phyloP scores from a whole-genome alignment of 1,140 invertebrate species.

The Brachionus rotundiformis region DNA sequence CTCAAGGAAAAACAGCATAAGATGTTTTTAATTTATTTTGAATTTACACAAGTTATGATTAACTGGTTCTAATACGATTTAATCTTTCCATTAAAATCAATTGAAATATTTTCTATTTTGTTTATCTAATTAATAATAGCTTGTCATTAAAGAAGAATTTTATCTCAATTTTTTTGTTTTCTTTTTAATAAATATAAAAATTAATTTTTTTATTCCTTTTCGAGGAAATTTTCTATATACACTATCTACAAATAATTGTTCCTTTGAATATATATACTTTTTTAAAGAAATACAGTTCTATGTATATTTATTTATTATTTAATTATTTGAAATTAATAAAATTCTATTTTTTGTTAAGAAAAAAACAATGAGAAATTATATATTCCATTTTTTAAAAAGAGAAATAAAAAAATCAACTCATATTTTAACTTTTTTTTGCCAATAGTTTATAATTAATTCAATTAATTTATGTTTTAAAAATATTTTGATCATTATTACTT shows the following conservation, averaged over 20 bases:
- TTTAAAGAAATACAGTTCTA: no score
- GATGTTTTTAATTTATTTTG: not conserved
- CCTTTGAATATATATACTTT: no score
- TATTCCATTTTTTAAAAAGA: no score
- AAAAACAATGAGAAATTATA: no score
- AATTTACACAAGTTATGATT: not conserved
- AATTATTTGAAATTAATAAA: not conserved
- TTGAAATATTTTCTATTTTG: not conserved
- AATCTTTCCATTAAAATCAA: not conserved
- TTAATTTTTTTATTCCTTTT: not conserved
- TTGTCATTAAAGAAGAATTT: conserved; percentile 11
- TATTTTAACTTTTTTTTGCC: not conserved
- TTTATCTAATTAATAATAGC: not conserved
- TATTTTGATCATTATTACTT: no score
- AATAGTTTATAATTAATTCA: not conserved
- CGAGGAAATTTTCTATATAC: no score
- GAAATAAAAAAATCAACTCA: not conserved
- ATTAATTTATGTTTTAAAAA: not conserved
- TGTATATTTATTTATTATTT: no score
- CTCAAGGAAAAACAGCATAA: not conserved
- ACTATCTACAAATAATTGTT: no score
- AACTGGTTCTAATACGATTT: not conserved
- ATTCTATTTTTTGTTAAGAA: no score
- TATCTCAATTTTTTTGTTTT: conserved; percentile 11
- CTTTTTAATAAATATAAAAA: not conserved